A percentile compares a stretch with the other conserved stretches of the same genome.
Evolutionary conservation across 2,113 vertebrate species (phyloP).

Genomic region (Neogobius melanostomus): DNA sequence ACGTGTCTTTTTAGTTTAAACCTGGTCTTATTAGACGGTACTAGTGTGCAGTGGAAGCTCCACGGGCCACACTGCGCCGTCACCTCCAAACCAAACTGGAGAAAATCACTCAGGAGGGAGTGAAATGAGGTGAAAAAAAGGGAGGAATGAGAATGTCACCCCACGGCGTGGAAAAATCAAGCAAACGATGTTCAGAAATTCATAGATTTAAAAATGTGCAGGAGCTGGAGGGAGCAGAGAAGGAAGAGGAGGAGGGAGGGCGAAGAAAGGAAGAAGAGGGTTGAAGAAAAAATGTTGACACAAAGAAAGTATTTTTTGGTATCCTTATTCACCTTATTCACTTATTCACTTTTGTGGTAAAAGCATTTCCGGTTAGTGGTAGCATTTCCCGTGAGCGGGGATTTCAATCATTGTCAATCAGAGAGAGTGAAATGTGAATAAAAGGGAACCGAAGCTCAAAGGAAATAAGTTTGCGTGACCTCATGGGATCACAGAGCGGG

Average conservation of each 20-base stretch:
- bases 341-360: no score
- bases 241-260: background rate
- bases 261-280: slow-evolving; percentile 7
- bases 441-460: no score
- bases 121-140: slow-evolving; percentile 74
- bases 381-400: no score
- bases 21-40: slow-evolving; percentile 2
- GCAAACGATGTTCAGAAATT: slow-evolving; percentile 81
- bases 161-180: slow-evolving; percentile 73
- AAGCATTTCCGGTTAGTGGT: no score
- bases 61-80: slow-evolving; percentile 55
- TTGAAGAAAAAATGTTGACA: slow-evolving; percentile 18
- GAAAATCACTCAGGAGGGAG: slow-evolving; percentile 65
- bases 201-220: slow-evolving; percentile 81
- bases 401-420: no score
- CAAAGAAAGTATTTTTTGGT: slow-evolving; percentile 21
- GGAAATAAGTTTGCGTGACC: no score
- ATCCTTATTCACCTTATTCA: background rate
- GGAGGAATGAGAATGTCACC: slow-evolving; percentile 75
- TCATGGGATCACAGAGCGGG: no score
- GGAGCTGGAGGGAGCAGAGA: slow-evolving; percentile 39
- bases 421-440: no score
- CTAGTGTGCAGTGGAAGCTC: slow-evolving; percentile 32
- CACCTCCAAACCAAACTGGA: slow-evolving; percentile 65
- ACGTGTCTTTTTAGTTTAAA: slow-evolving; percentile 10